These are phyloP conservation scores for Psittacula echo DNA, from an alignment of 2,797 vertebrate genomes.

Conservation along the genomic window DNA sequence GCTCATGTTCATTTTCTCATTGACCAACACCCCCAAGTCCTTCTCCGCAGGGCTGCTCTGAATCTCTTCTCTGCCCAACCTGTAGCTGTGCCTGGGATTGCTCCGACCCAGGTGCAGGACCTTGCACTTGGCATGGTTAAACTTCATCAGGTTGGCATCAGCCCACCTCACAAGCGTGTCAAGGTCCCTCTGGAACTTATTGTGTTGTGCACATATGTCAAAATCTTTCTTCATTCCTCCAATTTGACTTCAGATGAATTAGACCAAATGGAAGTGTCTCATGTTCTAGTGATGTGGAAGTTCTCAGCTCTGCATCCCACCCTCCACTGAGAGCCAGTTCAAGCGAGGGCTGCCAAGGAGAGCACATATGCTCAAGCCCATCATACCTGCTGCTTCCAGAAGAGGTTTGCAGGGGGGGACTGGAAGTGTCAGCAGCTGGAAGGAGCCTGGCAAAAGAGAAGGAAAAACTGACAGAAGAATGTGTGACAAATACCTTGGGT, in stretches of 20 bases:
- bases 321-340: not conserved
- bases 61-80: too few species aligned
- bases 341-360: not conserved
- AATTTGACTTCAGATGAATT: not conserved
- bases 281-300: not conserved
- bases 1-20: too few species aligned
- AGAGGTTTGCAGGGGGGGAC: not conserved
- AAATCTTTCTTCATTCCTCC: not conserved
- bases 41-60: too few species aligned
- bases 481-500: fast-evolving
- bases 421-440: not conserved
- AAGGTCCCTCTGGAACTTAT: not conserved
- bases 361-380: not conserved
- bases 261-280: not conserved
- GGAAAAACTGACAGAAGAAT: not conserved
- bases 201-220: not conserved
- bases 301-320: not conserved
- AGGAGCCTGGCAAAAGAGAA: not conserved
- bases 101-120: too few species aligned
- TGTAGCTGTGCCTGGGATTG: too few species aligned
- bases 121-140: too few species aligned
- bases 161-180: too few species aligned
- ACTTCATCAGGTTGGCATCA: too few species aligned
- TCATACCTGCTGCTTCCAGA: not conserved
- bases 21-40: too few species aligned